Percentiles rank a stretch among this genome's conserved stretches.
Evolutionary conservation across 2,113 vertebrate genomes (phyloP).

Genomic region (Carassius carassius): DNA sequence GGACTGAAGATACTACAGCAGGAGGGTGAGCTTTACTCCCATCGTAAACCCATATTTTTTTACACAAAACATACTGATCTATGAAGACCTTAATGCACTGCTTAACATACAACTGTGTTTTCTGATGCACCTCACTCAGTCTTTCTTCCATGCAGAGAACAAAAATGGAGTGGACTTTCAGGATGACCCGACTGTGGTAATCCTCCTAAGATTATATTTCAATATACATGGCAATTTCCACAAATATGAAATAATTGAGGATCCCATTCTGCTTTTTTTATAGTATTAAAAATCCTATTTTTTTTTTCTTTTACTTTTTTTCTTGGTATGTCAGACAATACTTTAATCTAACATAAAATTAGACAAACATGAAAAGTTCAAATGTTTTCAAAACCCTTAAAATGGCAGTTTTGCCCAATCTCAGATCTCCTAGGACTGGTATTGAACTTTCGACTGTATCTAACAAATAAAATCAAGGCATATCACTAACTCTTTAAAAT

Average conservation of each 20-base stretch:
- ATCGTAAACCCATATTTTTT: not conserved
- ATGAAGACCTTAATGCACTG: not conserved
- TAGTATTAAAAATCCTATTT: too few relatives aligned
- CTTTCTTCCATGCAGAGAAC: conserved; percentile 73
- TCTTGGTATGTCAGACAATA: too few relatives aligned
- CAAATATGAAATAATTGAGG: not conserved
- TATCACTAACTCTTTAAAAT: not conserved
- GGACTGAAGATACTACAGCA: conserved; percentile 90
- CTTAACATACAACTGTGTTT: not conserved
- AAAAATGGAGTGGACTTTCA: conserved; percentile 78
- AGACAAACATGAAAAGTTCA: not conserved
- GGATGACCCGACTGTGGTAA: conserved; percentile 78
- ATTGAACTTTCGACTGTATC: not conserved
- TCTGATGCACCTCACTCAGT: conserved; percentile 35
- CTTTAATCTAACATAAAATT: too few relatives aligned
- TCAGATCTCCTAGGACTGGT: not conserved
- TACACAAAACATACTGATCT: not conserved
- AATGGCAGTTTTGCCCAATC: not conserved
- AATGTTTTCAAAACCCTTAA: not conserved
- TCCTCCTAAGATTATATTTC: conserved; percentile 37
- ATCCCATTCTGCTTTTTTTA: too few relatives aligned
- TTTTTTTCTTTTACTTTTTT: too few relatives aligned
- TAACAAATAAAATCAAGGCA: not conserved
- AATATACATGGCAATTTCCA: not conserved
- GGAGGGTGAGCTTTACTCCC: conserved; percentile 75